Evolutionary conservation across 1,140 invertebrate genomes (phyloP), one percentile per base, ranked within the genome.

Genomic region (Zophobas morio): DNA sequence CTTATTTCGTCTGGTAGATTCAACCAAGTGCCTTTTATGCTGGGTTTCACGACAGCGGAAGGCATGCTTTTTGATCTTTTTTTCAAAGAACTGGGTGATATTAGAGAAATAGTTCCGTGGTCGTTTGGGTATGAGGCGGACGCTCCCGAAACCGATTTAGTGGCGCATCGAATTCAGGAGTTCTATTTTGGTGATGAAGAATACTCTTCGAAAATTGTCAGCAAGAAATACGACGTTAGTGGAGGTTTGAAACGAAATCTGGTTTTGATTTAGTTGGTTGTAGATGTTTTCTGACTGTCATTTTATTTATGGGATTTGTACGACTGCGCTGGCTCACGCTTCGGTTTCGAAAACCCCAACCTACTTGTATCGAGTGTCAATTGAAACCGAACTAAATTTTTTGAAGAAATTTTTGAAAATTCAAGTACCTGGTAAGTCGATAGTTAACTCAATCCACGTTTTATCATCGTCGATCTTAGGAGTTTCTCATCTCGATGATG

Each of bases 401-500:
- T 54, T 56, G 47, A 51, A 70, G 32, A 70, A 39, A 63, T 34
- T 42, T 72, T 32, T 32, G 36, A 39, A 47, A 5, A 71, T 53
- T 8, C 63, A 6, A n/a, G 56, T 35, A 2, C 35, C 53, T 39
- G 51, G 70, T 57, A 76, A 8, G 33, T 47, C 6, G 42, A 86
- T 86, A 75, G 77, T 88, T 82, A 82, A 86, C 75, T 85, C 85
- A 74, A 88, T 87, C 2, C 40, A 72, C 33, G 6, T 8, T 70
- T 36, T 36, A 37, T 2, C 1, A 63, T 6, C 3, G 6, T 63
- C 6, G 73, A 49, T 5, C 87, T 47, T 80, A 81, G 91, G 91
- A 1, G 89, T 88, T 0, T 88, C 87, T 81, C 92, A 93, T 80
- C 88, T 86, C 0, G 92, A 93, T 78, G 91, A 92, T 78, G 46